These are phyloP conservation scores for Cenopis cana DNA, from an alignment of 2,888 invertebrate species.

Conservation along the genomic window DNA sequence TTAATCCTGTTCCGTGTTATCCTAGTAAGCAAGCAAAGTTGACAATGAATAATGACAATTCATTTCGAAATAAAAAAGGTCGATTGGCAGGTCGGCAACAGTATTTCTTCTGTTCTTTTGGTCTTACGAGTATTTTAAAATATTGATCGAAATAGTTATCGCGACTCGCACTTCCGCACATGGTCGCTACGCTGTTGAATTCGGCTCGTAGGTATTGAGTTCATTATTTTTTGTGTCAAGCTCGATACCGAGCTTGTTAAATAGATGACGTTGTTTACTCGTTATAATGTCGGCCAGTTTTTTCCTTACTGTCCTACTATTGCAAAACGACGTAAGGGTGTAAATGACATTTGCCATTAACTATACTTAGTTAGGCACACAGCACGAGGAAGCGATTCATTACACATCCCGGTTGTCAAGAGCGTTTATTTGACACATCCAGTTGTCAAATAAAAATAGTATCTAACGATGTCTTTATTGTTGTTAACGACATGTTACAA, in stretches of 20 bases:
- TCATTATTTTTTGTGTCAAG: constrained; percentile 50
- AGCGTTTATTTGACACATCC: too few relatives aligned
- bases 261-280: constrained; percentile 43
- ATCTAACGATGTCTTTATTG: background rate
- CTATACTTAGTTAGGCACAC: too few relatives aligned
- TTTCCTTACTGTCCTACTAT: constrained; percentile 26
- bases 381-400: too few relatives aligned
- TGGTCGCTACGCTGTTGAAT: constrained; percentile 47
- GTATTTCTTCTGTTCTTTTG: background rate
- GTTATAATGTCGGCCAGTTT: constrained; percentile 38
- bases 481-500: background rate
- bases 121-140: background rate
- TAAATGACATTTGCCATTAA: constrained; percentile 7
- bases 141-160: background rate
- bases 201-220: constrained; percentile 50
- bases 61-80: too few relatives aligned
- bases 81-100: too few relatives aligned
- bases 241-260: constrained; percentile 48
- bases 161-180: constrained; percentile 55
- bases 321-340: constrained; percentile 17
- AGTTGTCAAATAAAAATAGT: background rate
- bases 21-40: too few relatives aligned
- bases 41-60: too few relatives aligned
- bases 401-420: too few relatives aligned
- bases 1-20: too few relatives aligned